Conservation (phyloP, 1,140 invertebrate genomes). For the Melipona quadrifasciata region DNA sequence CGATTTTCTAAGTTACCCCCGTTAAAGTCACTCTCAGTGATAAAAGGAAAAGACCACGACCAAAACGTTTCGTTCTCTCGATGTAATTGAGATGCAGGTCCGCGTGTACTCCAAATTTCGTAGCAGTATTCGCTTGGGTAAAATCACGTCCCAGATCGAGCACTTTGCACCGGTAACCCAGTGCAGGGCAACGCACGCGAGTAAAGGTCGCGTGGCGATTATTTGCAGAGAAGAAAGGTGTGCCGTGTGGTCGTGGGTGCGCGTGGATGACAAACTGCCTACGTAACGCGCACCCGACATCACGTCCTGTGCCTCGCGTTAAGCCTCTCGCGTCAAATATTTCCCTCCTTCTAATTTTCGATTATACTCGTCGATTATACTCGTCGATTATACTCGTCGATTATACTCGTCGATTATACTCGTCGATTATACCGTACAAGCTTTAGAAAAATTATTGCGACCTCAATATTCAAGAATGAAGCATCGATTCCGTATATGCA, state of each 20-base stretch:
- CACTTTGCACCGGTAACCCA: not conserved
- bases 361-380: too few species aligned
- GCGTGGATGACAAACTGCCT: conserved; percentile 11
- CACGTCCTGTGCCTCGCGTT: too few species aligned
- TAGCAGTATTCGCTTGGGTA: not conserved
- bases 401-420: too few species aligned
- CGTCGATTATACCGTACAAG: not conserved
- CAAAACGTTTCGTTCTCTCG: not conserved
- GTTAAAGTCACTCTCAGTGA: too few species aligned
- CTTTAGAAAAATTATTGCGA: too few species aligned
- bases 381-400: too few species aligned
- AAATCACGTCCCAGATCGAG: not conserved
- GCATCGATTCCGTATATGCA: too few species aligned
- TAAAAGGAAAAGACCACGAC: too few species aligned
- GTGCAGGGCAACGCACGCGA: conserved; percentile 26
- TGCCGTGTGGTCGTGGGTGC: conserved; percentile 1
- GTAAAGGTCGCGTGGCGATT: conserved; percentile 35
- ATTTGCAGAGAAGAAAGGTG: conserved; percentile 23
- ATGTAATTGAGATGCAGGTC: not conserved
- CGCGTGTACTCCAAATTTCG: not conserved
- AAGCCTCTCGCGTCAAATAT: not conserved
- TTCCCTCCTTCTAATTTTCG: not conserved
- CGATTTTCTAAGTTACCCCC: too few species aligned
- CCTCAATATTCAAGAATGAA: too few species aligned
- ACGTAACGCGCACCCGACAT: not conserved